phyloP scores from a whole-genome alignment of 1,140 invertebrate species.

The Listronotus oregonensis region DNA sequence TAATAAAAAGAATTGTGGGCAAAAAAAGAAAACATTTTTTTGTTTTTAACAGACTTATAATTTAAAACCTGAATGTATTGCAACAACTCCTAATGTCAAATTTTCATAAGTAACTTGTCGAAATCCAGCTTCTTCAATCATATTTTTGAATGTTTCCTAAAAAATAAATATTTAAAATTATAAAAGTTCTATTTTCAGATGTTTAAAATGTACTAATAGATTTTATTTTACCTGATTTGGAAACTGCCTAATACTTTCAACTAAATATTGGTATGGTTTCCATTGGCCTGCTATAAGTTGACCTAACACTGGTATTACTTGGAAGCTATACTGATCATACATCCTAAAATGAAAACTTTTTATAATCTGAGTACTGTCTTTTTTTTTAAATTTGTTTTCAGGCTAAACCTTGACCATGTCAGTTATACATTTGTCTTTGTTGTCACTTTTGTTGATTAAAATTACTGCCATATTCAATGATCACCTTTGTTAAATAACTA shows the following conservation, averaged over 20 bases:
- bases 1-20: too few species aligned
- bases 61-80: conserved; percentile 96
- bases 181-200: too few species aligned
- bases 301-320: conserved; percentile 96
- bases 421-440: too few species aligned
- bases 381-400: too few species aligned
- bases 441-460: too few species aligned
- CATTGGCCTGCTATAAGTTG: conserved; percentile 93
- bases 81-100: conserved; percentile 84
- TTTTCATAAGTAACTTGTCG: conserved; percentile 86
- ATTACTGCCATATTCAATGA: too few species aligned
- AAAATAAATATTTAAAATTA: conserved; percentile 21
- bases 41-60: conserved; percentile 52
- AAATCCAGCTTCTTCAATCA: conserved; percentile 91
- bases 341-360: conserved; percentile 63
- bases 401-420: too few species aligned
- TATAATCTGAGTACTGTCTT: too few species aligned
- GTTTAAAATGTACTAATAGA: conserved; percentile 5
- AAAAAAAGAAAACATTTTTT: too few species aligned
- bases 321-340: conserved; percentile 97
- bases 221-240: conserved; percentile 77
- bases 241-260: conserved; percentile 97
- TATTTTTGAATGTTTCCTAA: conserved; percentile 84
- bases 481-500: too few species aligned
- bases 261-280: conserved; percentile 97